Base-by-base conservation (phyloP, 2,113 vertebrate genomes). In the Brachyhypopomus occidentalis region DNA sequence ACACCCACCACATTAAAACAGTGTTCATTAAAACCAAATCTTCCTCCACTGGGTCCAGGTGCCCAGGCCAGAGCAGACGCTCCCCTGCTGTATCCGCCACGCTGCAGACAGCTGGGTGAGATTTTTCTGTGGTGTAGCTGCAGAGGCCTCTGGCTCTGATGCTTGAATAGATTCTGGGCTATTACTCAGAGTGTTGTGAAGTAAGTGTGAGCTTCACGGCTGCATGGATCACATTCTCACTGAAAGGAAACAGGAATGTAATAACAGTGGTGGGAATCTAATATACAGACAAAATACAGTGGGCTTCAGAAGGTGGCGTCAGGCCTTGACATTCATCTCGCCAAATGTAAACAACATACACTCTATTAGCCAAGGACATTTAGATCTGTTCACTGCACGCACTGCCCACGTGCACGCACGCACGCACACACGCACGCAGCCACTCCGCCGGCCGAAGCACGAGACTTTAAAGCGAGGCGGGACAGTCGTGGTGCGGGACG, bases 391-490 rank as follows among this genome's bases (percentile, higher is more conserved):
- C 73, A 73, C 38, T 3, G 19, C 14, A 8, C 60, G 58, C 59
- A 62, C 19, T n/a, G 6, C 38, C 30, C 12, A 11, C 58, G 41
- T 27, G 59, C 76, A 52, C 19, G 14, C 48, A 58, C 45, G 52
- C 77, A 20, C 58, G 67, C 23, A 27, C 78, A 27, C 55, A 5
- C 27, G 60, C n/a, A 41, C 62, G 20, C 23, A 25, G 63, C 77
- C 67, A 77, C 84, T 64, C 48, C 2, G 17, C n/a, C 72, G 30
- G 36, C 45, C 63, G 38, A 63, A 75, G 19, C 20, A 23, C 30
- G 45, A 23, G 48, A 76, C 66, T 72, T 83, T 89, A 89, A 92
- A 89, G 72, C 85, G 85, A 90, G 91, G 91, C 76, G 80, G 74
- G 64, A 77, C 64, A 73, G 62, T 58, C 62, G 75, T 69, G 64